Evolutionary conservation across 2,113 vertebrate species (phyloP), one percentile per base, ranked within the genome.

Genomic region (Empidonax alnorum): DNA sequence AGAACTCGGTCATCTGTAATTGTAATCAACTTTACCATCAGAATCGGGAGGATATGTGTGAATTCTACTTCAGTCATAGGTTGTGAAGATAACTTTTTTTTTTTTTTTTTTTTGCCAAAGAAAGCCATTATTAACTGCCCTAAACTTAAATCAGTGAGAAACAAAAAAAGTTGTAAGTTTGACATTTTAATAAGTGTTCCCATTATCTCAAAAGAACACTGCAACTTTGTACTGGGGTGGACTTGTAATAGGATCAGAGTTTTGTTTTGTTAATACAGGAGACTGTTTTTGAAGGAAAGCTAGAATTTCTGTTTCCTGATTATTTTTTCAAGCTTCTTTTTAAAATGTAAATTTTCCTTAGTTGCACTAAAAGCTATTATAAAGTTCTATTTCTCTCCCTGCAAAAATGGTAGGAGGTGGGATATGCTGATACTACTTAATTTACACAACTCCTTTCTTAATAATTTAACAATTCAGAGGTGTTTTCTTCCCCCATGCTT

Each of bases 41-140:
- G 16, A 35, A 16, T 90, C 19, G 31, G 66, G 37, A 66, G 6
- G 3, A 18, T 56, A 14, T 35, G 14, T 33, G 9, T 49, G 9
- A 84, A 67, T 68, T 13, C 46, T 33, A 3, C 41, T 75, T 73
- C 30, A 68, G 0, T 28, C 31, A 44, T 31, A n/a, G 4, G 3
- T 2, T 79, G 6, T 42, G n/a, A 69, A 33, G 25, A 14, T 25
- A 24, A 7, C 23, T 27, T 2, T 47, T 47, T 47, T 65, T 19
- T 9, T 0, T 8, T 10, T 2, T 68, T 19, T 52, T 15, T 11
- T 0, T 8, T 10, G 2, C 18, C 44, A 39, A 31, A 69, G 10
- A 3, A 22, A 20, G 6, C 6, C 28, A 20, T 10, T 56, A 2
- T 72, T 61, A 61, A 28, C 14, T 10, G 9, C 5, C 10, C 16